Percentiles rank a stretch among this genome's conserved stretches.
Evolutionary conservation across 2,113 vertebrate genomes (phyloP).

Genomic region (Charina bottae): DNA sequence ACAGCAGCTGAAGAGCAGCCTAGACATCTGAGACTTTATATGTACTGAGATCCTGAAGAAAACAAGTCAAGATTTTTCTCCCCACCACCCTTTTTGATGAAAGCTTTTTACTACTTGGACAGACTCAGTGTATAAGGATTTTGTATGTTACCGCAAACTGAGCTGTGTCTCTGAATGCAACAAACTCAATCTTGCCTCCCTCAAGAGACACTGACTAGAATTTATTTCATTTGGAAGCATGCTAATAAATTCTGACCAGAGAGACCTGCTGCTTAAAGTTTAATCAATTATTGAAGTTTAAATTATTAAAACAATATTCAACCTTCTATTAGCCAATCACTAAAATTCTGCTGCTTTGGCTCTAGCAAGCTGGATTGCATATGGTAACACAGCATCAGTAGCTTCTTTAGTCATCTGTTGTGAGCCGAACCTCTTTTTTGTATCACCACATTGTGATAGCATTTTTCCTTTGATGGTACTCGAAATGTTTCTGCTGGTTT

Average conservation of each 20-base stretch:
- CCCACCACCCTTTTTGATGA: slow-evolving; percentile 64
- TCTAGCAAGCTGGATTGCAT: slow-evolving; percentile 56
- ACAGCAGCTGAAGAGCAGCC: neutral
- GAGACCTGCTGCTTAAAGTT: slow-evolving; percentile 67
- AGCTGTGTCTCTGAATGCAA: slow-evolving; percentile 64
- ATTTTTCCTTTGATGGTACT: slow-evolving; percentile 50
- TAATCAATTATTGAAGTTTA: slow-evolving; percentile 47
- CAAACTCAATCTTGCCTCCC: slow-evolving; percentile 44
- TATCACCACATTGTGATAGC: slow-evolving; percentile 55
- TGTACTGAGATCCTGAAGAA: slow-evolving; percentile 51
- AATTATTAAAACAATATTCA: slow-evolving; percentile 53
- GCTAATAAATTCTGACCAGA: slow-evolving; percentile 64
- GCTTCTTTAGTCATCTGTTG: slow-evolving; percentile 54
- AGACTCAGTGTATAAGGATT: slow-evolving; percentile 63
- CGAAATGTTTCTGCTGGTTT: neutral
- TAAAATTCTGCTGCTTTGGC: slow-evolving; percentile 60
- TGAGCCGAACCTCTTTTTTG: slow-evolving; percentile 47
- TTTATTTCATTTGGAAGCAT: slow-evolving; percentile 75
- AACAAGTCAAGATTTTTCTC: slow-evolving; percentile 51
- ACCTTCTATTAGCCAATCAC: slow-evolving; percentile 62
- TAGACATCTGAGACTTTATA: slow-evolving; percentile 63
- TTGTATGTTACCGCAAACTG: slow-evolving; percentile 60
- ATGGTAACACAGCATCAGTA: slow-evolving; percentile 62
- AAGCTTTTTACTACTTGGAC: slow-evolving; percentile 67
- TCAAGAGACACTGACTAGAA: slow-evolving; percentile 57